Evolutionary conservation across 2,888 invertebrate genomes (phyloP).

Genomic region (Drosophila atripex): DNA sequence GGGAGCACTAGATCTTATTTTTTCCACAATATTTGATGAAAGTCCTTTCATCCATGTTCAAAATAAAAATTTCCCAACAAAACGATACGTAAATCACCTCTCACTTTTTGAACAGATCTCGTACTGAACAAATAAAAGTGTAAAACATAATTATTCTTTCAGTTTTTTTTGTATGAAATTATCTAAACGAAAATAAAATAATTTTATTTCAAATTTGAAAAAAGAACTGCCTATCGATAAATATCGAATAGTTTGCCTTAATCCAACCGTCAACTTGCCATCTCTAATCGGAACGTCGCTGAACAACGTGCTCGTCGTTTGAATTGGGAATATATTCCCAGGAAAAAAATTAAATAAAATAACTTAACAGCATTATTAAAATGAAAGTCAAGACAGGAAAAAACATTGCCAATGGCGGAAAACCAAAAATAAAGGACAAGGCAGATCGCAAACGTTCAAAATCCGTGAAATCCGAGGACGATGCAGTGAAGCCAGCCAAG

Average conservation of each 20-base stretch:
- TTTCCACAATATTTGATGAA: no score
- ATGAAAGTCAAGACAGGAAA: conserved; percentile 18
- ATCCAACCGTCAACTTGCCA: not conserved
- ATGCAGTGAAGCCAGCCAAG: conserved; percentile 6
- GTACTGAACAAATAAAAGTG: no score
- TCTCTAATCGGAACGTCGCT: conserved; percentile 14
- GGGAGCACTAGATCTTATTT: no score
- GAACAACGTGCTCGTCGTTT: conserved; percentile 17
- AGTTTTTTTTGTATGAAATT: no score
- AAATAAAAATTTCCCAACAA: no score
- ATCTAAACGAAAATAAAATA: not conserved
- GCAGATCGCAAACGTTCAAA: conserved; percentile 3
- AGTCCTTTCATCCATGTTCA: no score
- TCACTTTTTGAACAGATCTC: no score
- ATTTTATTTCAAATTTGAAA: not conserved
- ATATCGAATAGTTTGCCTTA: not conserved
- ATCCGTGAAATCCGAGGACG: conserved; percentile 10
- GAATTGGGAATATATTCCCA: not conserved
- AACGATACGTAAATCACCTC: no score
- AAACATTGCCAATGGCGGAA: conserved; percentile 4
- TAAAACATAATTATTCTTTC: no score
- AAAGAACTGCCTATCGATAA: not conserved
- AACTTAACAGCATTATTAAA: not conserved
- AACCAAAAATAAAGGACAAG: conserved; percentile 6
- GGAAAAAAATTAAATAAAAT: not conserved